Evolutionary conservation across 2,113 vertebrate genomes (phyloP).

Genomic region (Engraulis encrasicolus): DNA sequence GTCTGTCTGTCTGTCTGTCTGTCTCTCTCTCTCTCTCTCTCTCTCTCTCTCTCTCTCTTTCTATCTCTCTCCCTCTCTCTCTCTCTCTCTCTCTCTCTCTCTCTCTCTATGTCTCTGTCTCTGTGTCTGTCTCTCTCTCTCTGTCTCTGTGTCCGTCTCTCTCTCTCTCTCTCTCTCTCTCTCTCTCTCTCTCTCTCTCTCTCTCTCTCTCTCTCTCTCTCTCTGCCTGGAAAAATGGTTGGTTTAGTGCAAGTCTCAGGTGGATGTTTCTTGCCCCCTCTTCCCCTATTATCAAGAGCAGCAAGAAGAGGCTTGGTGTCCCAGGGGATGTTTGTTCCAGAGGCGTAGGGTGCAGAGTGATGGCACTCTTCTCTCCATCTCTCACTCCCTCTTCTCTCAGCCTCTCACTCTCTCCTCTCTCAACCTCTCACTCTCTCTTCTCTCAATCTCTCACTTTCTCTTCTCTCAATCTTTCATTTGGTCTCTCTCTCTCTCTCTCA

Average conservation of each 20-base stretch:
- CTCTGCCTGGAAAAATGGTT: constrained; percentile 14
- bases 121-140: background rate
- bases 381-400: background rate
- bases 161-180: background rate
- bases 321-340: constrained; percentile 30
- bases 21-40: constrained; percentile 4
- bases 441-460: background rate
- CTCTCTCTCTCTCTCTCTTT: background rate
- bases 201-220: background rate
- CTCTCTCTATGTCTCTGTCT: background rate
- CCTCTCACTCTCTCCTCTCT: background rate
- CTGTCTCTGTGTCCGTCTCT: background rate
- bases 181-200: background rate
- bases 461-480: no score
- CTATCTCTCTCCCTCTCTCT: no score
- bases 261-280: background rate
- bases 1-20: no score
- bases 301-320: constrained; percentile 24
- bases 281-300: constrained; percentile 37
- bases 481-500: background rate
- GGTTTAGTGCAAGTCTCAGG: constrained; percentile 6
- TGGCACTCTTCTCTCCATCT: background rate
- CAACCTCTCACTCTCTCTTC: background rate
- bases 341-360: background rate
- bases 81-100: background rate